These are phyloP conservation scores for Premnoplex brunnescens DNA, from an alignment of 2,797 vertebrate species.

Conservation along the genomic window DNA sequence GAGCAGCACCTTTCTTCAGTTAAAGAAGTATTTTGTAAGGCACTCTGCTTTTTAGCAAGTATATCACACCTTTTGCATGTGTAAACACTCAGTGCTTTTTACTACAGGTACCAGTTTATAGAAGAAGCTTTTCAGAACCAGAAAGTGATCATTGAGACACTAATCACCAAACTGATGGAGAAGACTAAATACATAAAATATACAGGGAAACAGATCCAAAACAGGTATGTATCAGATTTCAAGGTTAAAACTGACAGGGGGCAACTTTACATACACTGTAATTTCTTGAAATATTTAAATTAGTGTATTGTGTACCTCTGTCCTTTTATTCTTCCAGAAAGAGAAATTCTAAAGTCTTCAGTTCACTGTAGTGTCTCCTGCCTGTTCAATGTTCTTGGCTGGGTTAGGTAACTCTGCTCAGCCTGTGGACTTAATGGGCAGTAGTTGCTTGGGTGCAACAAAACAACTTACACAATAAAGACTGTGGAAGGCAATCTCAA, in stretches of 20 bases:
- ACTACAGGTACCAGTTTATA: constrained; percentile 91
- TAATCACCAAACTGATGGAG: constrained; percentile 94
- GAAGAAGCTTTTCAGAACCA: constrained; percentile 98
- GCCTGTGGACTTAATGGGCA: not conserved
- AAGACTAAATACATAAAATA: constrained; percentile 95
- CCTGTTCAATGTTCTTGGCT: not conserved
- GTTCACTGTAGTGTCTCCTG: not conserved
- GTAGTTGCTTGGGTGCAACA: not conserved
- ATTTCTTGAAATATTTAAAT: not conserved
- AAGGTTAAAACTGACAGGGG: not conserved
- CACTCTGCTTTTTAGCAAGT: not conserved
- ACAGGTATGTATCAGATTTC: constrained; percentile 79
- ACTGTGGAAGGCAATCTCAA: not conserved
- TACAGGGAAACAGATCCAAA: constrained; percentile 89
- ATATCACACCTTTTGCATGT: not conserved
- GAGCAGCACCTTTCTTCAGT: not conserved
- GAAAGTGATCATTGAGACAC: constrained; percentile 92
- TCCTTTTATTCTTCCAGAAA: not conserved
- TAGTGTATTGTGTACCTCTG: not conserved
- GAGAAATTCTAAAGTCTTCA: not conserved
- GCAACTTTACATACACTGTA: not conserved
- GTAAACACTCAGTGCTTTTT: constrained; percentile 11
- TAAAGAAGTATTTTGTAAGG: not conserved
- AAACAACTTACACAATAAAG: not conserved
- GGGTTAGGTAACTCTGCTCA: not conserved